phyloP scores from a whole-genome alignment of 2,888 invertebrate species.

The Hecatera dysodea region DNA sequence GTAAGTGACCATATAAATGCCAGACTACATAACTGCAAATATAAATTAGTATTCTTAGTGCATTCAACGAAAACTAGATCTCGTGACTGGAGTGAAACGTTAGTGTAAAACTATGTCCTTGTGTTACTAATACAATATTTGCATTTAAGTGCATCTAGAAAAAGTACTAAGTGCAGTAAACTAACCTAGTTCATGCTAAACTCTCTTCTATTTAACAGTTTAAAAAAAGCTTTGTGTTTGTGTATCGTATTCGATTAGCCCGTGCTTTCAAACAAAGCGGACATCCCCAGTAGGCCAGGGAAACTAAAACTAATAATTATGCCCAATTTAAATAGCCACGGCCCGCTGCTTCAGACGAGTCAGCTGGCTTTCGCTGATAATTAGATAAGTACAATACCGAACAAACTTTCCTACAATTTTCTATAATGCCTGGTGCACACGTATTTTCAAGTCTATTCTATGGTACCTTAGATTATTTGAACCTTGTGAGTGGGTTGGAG shows the following conservation, averaged over 20 bases:
- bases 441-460: too few species aligned
- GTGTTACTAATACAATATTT: constrained; percentile 27
- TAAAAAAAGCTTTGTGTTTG: not conserved
- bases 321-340: constrained; percentile 8
- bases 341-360: constrained; percentile 18
- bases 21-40: constrained; percentile 30
- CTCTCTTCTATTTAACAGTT: too few species aligned
- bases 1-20: constrained; percentile 7
- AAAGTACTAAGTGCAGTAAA: not conserved
- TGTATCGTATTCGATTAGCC: not conserved
- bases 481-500: too few species aligned
- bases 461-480: too few species aligned
- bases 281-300: not conserved
- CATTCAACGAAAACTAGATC: constrained; percentile 56
- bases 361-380: constrained; percentile 49
- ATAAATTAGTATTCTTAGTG: constrained; percentile 54
- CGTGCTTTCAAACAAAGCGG: constrained; percentile 8
- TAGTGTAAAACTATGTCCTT: constrained; percentile 21
- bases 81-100: constrained; percentile 32
- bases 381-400: constrained; percentile 41
- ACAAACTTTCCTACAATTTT: constrained; percentile 58
- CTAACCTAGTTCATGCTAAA: not conserved
- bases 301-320: constrained; percentile 25
- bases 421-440: constrained; percentile 34
- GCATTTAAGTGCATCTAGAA: not conserved